A percentile compares a stretch with the other conserved stretches of the same genome.
Evolutionary conservation across 2,888 invertebrate genomes (phyloP).

Genomic region (Lissonota sp.): DNA sequence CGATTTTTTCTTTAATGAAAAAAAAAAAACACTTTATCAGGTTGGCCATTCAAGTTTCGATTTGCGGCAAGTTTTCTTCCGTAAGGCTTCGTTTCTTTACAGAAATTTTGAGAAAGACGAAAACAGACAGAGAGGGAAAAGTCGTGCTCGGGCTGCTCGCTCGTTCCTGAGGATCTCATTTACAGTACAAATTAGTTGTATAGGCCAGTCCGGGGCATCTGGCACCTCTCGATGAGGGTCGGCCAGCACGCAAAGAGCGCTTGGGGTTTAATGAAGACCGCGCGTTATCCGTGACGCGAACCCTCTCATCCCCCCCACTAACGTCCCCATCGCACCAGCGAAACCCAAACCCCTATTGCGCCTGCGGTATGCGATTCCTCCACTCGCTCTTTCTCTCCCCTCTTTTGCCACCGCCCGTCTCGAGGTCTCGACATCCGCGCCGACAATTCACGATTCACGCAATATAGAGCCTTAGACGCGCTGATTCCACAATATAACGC

Average conservation of each 20-base stretch:
- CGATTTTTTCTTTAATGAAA: no score
- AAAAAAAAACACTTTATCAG: no score
- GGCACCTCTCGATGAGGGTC: constrained; percentile 81
- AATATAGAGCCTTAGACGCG: no score
- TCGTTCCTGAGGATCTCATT: constrained; percentile 79
- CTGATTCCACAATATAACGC: no score
- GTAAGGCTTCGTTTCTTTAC: no score
- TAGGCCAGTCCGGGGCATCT: constrained; percentile 74
- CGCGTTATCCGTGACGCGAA: constrained; percentile 81
- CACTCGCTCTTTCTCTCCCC: no score
- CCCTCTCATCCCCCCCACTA: constrained; percentile 31
- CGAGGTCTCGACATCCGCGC: constrained; percentile 22
- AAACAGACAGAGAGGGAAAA: constrained; percentile 29
- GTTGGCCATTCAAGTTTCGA: no score
- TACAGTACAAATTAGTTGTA: constrained; percentile 82
- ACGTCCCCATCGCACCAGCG: neutral
- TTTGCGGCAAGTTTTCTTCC: no score
- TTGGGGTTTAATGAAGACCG: constrained; percentile 81
- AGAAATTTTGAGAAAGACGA: neutral
- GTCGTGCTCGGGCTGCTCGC: constrained; percentile 61
- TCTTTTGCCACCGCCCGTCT: no score
- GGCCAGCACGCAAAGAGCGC: constrained; percentile 79
- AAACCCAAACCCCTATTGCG: constrained; percentile 22
- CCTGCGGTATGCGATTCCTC: constrained; percentile 32
- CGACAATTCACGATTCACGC: constrained; percentile 11